Conservation (phyloP, 2,888 invertebrate genomes). For the Trisateles emortualis region DNA sequence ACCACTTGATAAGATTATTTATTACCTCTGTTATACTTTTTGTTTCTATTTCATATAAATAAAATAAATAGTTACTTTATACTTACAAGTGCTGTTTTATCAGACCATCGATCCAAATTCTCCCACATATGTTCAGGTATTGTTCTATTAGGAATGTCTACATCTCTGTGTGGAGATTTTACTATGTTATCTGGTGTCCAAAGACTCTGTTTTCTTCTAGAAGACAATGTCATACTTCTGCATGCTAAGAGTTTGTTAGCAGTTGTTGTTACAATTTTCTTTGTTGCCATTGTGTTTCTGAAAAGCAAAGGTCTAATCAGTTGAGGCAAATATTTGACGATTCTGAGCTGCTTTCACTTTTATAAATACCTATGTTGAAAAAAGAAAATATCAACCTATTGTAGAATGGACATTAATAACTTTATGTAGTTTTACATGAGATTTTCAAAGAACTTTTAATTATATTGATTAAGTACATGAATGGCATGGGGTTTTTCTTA, state of each 20-base stretch:
- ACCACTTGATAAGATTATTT: too few relatives aligned
- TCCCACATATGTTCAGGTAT: conserved; percentile 88
- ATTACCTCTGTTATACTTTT: too few relatives aligned
- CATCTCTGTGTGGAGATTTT: conserved; percentile 80
- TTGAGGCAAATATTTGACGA: neutral
- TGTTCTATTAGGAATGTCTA: conserved; percentile 80
- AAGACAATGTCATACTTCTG: conserved; percentile 26
- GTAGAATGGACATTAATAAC: too few relatives aligned
- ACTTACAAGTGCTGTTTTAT: conserved; percentile 89
- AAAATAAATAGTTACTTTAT: neutral
- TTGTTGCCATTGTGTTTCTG: conserved; percentile 51
- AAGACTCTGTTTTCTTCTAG: conserved; percentile 41
- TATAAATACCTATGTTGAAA: too few relatives aligned
- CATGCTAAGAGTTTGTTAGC: neutral
- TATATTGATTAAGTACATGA: too few relatives aligned
- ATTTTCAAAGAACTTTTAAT: too few relatives aligned
- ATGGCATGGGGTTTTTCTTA: too few relatives aligned
- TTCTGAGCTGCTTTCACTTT: too few relatives aligned
- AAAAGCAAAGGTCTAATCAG: conserved; percentile 15
- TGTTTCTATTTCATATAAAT: too few relatives aligned
- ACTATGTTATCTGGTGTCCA: conserved; percentile 71
- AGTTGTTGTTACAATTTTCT: conserved; percentile 13
- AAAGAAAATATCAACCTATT: too few relatives aligned
- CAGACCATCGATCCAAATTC: conserved; percentile 87
- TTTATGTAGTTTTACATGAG: too few relatives aligned